Percentiles rank a stretch among this genome's conserved stretches.
Evolutionary conservation across 2,797 vertebrate species (phyloP).

Genomic region (Garrulus glandarius): DNA sequence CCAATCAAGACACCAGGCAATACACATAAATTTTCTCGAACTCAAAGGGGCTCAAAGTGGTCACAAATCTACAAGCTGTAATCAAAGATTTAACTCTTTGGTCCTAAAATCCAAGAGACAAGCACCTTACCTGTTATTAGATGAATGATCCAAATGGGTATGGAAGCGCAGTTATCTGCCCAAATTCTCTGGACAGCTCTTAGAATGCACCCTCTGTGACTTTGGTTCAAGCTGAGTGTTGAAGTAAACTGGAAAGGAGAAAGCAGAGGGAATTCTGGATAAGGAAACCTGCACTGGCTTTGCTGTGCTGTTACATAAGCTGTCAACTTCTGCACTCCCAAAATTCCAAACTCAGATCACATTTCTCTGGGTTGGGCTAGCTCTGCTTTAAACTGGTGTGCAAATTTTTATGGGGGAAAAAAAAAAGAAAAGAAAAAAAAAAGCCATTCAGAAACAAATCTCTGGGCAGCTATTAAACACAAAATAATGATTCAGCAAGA

Average conservation of each 20-base stretch:
- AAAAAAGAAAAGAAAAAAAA: background rate
- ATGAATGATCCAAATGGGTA: background rate
- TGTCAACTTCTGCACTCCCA: background rate
- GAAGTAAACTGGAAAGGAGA: background rate
- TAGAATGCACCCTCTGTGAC: background rate
- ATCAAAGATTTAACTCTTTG: background rate
- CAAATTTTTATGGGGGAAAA: background rate
- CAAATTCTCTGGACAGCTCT: background rate
- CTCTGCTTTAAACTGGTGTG: background rate
- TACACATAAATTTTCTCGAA: background rate
- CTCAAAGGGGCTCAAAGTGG: background rate
- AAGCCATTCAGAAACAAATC: background rate
- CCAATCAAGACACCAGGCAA: background rate
- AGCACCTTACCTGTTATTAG: background rate
- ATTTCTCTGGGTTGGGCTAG: background rate
- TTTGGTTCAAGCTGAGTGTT: background rate
- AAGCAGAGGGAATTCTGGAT: background rate
- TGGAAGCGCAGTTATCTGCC: background rate
- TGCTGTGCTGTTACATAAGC: background rate
- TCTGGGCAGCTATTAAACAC: background rate
- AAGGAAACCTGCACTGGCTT: background rate
- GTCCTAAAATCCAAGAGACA: fast-evolving
- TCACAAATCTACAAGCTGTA: background rate
- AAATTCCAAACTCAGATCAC: background rate
- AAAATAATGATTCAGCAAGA: background rate